phyloP scores from a whole-genome alignment of 2,797 vertebrate genomes.

The Tragelaphus eurycerus region DNA sequence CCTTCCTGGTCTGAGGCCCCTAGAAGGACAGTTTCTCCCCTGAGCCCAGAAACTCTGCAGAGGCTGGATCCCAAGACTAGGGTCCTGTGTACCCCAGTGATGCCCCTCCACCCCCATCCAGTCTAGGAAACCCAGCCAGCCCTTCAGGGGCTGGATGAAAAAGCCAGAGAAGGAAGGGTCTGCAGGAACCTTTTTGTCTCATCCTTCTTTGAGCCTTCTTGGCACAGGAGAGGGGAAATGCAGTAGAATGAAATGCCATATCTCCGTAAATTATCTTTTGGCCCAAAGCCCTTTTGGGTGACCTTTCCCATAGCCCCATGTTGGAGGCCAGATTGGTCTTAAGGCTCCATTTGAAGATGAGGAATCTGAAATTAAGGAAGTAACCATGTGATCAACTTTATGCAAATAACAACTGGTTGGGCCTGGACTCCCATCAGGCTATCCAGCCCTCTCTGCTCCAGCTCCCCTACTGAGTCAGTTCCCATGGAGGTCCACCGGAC shows the following conservation, averaged over 20 bases:
- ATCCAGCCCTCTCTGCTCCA: neutral
- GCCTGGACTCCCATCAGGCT: neutral
- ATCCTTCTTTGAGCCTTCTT: neutral
- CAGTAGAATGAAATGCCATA: neutral
- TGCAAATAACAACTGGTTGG: neutral
- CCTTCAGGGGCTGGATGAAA: neutral
- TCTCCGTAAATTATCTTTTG: neutral
- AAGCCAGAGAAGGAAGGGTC: neutral
- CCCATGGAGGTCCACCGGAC: neutral
- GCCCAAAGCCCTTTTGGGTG: neutral
- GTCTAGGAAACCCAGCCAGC: neutral
- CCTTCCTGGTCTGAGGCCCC: neutral
- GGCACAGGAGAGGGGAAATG: neutral
- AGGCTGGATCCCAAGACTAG: neutral
- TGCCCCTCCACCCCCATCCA: neutral
- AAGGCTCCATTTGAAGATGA: neutral
- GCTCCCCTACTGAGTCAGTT: neutral
- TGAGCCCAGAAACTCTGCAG: neutral
- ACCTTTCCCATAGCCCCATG: neutral
- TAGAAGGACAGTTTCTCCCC: neutral
- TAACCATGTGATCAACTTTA: neutral
- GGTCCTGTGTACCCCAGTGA: neutral
- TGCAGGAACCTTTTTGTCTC: neutral
- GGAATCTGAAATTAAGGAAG: neutral
- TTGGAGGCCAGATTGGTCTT: neutral